Base-by-base conservation (phyloP, 1,140 invertebrate genomes). In the Drosophila parvula region DNA sequence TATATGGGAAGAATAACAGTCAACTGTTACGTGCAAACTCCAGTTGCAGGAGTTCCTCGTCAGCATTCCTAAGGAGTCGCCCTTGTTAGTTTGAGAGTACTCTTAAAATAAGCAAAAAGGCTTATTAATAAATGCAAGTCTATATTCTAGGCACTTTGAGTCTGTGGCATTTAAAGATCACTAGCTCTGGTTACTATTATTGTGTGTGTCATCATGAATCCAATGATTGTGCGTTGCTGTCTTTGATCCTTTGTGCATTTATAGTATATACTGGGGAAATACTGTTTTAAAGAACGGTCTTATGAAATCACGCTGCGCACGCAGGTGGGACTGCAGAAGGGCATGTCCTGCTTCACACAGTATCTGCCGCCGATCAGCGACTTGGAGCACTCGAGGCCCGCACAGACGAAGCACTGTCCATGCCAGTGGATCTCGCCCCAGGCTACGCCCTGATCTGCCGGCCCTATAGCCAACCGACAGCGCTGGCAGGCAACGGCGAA, bases 361-460 rank as follows among this genome's bases (percentile, higher is more conserved):
- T 94, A 94, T 71, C 94, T 92, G 16, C 94, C 94, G 48, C 95
- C 95, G 1, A 96, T 92, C 22, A 97, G 92, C 64, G 95, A 95
- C 81, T 95, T 96, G 1, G 93, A 93, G 92, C 96, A 97, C 82
- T 94, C 93, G 48, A 93, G 93, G 77, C 96, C 97, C 27, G 94
- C 94, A 85, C 97, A 97, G 71, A 96, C 96, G 48, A 94, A 93
- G 56, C 95, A 95, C 30, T 93, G 93, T 0, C 95, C 96, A 90
- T 98, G 97, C 94, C 96, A 97, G 91, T 96, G 95, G 30, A 96
- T 94, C 44, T 95, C 94, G 62, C 95, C 94, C 92, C 96, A 95
- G 30, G 94, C 94, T 10, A 97, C 95, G 0, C 96, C 95, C 75
- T 96, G 95, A 75, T 97, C 95, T 68, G 96, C 94, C 0, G 96